Evolutionary conservation across 2,797 vertebrate genomes (phyloP), one percentile per base, ranked within the genome.

Genomic region (Coluber constrictor): DNA sequence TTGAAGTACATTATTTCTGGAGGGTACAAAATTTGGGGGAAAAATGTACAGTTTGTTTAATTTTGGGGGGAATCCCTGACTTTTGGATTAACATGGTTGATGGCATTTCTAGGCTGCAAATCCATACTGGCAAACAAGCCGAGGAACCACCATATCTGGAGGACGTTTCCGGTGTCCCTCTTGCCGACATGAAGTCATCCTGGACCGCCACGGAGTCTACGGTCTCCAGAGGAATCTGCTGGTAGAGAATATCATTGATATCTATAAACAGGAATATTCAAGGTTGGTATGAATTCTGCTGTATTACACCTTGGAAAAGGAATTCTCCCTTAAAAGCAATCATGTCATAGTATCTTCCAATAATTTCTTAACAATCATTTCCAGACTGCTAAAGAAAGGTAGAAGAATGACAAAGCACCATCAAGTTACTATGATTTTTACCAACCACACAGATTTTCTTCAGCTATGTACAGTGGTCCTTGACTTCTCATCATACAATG

Each of bases 221-320:
- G 99, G 99, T 87, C 98, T 99, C 66, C 99, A 99, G 96, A 98
- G 99, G 94, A 99, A 99, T 95, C 97, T 99, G 90, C 95, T 99
- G 93, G 99, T 99, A 86, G 99, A 99, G 96, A 99, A 99, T 96
- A 99, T 99, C 95, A 99, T 99, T 5, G 99, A 99, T 93, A 98
- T 99, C 97, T 99, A 99, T 96, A 99, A 99, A 96, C 98, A 99
- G 95, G 99, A 99, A 95, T 98, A 96, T 92, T 98, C 97, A 97
- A 99, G 97, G 99, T 98, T 43, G 87, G 96, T 56, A 8, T 10
- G 37, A 83, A 83, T 83, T 47, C 20, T 4, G 2, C 9, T 47
- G 25, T 47, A 23, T 25, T 83, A 79, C 37, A 79, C 3, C 18
- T 11, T 79, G 37, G 74, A 79, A 79, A 79, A 23, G 37, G 20